Conservation (phyloP, 2,797 vertebrate species). For the Fistularia tabacaria region DNA sequence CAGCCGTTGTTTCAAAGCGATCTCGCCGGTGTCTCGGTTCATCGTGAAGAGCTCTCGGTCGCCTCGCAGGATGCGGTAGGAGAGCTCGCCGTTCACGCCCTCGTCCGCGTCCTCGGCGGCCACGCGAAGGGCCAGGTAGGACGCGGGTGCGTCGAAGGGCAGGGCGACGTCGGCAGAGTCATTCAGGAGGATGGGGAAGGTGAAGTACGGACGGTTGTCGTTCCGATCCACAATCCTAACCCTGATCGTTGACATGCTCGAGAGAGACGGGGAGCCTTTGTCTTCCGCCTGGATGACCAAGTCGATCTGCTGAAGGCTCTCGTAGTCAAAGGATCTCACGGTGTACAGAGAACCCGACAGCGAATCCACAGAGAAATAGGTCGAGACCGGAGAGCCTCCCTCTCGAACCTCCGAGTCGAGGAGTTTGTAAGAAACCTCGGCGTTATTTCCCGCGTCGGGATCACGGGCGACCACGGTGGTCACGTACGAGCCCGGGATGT, state of each 20-base stretch:
- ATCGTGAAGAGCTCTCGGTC: constrained; percentile 61
- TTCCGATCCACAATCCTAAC: constrained; percentile 74
- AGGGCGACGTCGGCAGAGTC: constrained; percentile 63
- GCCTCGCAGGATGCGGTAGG: constrained; percentile 60
- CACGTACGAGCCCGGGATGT: constrained; percentile 76
- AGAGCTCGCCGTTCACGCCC: constrained; percentile 57
- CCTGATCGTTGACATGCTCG: constrained; percentile 51
- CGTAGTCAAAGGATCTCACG: constrained; percentile 66
- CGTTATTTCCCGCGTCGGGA: constrained; percentile 57
- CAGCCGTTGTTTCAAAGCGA: constrained; percentile 62
- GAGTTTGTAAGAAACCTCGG: constrained; percentile 70
- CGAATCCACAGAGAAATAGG: constrained; percentile 65
- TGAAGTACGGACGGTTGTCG: constrained; percentile 69
- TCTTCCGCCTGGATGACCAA: constrained; percentile 65
- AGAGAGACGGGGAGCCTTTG: constrained; percentile 53
- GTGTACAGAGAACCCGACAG: constrained; percentile 64
- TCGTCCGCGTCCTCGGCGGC: constrained; percentile 66
- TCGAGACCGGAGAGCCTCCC: constrained; percentile 60
- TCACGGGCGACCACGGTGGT: constrained; percentile 75
- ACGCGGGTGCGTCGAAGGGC: constrained; percentile 53
- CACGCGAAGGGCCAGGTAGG: constrained; percentile 62
- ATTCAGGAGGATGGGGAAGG: constrained; percentile 60
- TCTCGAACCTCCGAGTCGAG: constrained; percentile 61
- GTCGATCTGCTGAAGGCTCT: constrained; percentile 63
- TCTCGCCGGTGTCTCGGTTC: constrained; percentile 63